Evolutionary conservation across 1,140 invertebrate species (phyloP).

Genomic region (Aleiodes sp.): DNA sequence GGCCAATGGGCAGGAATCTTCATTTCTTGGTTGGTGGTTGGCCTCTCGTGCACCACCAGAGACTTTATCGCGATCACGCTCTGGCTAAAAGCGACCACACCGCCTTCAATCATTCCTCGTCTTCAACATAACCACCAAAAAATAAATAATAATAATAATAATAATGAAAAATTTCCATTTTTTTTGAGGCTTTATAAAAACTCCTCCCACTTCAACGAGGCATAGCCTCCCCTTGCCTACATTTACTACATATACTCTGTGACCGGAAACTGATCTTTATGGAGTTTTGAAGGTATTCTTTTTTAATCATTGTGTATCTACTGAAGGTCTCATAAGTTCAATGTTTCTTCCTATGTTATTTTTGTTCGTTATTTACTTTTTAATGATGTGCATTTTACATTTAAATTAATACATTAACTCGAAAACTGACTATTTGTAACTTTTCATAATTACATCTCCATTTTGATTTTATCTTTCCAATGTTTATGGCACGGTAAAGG

Average conservation of each 20-base stretch:
- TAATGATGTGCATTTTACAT: slow-evolving; percentile 4
- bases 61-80: slow-evolving; percentile 33
- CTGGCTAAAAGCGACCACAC: slow-evolving; percentile 15
- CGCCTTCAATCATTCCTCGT: slow-evolving; percentile 33
- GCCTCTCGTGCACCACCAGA: slow-evolving; percentile 22
- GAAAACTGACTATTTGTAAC: neutral
- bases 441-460: neutral
- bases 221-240: slow-evolving; percentile 6
- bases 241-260: neutral
- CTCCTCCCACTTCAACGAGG: slow-evolving; percentile 1
- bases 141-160: slow-evolving; percentile 15
- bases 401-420: slow-evolving; percentile 13
- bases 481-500: neutral
- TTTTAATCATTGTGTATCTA: neutral
- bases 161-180: neutral
- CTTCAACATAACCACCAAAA: slow-evolving; percentile 17
- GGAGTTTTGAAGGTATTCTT: slow-evolving; percentile 2
- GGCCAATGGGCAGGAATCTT: slow-evolving; percentile 18
- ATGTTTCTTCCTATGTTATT: too few relatives aligned
- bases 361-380: slow-evolving; percentile 14
- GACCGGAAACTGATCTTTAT: slow-evolving; percentile 11
- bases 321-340: neutral
- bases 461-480: neutral
- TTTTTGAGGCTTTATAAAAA: slow-evolving; percentile 9
- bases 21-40: slow-evolving; percentile 29